Evolutionary conservation across 2,113 vertebrate species (phyloP).

Genomic region (Solenodon paradoxus): DNA sequence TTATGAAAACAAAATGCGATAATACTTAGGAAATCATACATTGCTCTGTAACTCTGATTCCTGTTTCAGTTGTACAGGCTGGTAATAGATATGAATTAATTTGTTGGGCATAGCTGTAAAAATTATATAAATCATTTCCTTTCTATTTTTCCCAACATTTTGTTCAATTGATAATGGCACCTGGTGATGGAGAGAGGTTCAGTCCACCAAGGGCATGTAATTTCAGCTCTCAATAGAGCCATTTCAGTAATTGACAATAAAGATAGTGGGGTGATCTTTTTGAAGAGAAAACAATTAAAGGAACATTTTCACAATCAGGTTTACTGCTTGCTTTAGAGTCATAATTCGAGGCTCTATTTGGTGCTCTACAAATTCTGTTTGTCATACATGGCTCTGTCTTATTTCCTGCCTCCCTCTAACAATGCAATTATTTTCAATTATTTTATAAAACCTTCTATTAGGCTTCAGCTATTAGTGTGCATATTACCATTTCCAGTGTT

Average conservation of each 20-base stretch:
- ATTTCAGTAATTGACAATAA: background rate
- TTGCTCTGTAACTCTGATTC: background rate
- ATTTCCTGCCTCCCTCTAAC: background rate
- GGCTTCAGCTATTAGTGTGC: background rate
- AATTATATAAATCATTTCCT: background rate
- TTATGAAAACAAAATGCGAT: background rate
- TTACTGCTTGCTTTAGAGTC: background rate
- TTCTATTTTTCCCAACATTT: background rate
- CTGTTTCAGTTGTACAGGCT: background rate
- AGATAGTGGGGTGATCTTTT: background rate
- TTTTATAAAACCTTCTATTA: background rate
- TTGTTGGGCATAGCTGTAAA: background rate
- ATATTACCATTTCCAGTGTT: background rate
- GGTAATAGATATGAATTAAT: background rate
- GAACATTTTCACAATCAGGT: background rate
- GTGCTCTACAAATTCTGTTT: background rate
- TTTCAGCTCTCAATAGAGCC: background rate
- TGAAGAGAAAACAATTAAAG: background rate
- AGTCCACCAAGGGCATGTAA: background rate
- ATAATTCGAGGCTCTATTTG: background rate
- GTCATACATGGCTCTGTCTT: background rate
- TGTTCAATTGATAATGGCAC: background rate
- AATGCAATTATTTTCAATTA: background rate
- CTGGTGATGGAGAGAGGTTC: background rate
- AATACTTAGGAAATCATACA: background rate